Percentiles rank a stretch among this genome's conserved stretches.
Evolutionary conservation across 2,113 vertebrate species (phyloP).

Genomic region (Pavo muticus): DNA sequence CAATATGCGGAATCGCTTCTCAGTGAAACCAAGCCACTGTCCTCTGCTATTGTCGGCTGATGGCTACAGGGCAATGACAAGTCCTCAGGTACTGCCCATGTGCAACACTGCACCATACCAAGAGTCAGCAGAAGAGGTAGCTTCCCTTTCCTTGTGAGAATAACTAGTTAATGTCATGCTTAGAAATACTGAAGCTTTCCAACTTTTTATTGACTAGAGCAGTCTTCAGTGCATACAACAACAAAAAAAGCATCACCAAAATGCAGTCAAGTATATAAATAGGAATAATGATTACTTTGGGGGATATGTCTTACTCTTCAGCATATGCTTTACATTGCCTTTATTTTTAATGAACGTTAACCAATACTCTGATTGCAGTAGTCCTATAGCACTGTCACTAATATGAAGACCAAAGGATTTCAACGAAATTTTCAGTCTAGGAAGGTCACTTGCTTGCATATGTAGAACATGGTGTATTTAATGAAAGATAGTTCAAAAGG

Average conservation of each 20-base stretch:
- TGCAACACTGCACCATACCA: not conserved
- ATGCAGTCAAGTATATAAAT: not conserved
- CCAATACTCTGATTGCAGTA: not conserved
- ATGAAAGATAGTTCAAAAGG: not conserved
- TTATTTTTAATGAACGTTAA: not conserved
- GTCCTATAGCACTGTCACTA: not conserved
- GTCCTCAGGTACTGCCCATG: fast-evolving
- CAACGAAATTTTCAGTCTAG: not conserved
- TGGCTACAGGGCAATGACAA: not conserved
- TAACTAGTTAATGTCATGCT: not conserved
- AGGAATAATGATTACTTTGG: not conserved
- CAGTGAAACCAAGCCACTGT: not conserved
- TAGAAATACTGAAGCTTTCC: not conserved
- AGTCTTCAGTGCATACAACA: not conserved
- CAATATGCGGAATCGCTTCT: not conserved
- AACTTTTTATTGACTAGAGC: not conserved
- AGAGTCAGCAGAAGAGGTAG: not conserved
- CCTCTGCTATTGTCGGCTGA: not conserved
- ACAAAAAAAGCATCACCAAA: not conserved
- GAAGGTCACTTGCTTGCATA: not conserved
- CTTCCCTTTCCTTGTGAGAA: not conserved
- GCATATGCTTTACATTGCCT: not conserved
- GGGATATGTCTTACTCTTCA: not conserved
- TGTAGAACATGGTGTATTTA: not conserved
- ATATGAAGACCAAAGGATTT: not conserved